Evolutionary conservation across 2,888 invertebrate genomes (phyloP).

Genomic region (Temnothorax rugatulus): DNA sequence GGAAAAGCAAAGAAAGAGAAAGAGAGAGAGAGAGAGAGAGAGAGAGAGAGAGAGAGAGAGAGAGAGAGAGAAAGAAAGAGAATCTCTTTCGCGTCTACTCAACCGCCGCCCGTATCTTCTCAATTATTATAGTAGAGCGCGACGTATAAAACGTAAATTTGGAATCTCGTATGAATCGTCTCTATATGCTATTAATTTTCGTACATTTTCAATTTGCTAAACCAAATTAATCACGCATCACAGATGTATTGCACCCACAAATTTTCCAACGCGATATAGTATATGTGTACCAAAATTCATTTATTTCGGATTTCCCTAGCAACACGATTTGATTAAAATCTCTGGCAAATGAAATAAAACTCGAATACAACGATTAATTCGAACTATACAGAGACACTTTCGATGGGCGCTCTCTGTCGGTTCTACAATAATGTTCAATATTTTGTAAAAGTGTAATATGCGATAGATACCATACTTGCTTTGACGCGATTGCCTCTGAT

Average conservation of each 20-base stretch:
- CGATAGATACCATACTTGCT: slow-evolving; percentile 2
- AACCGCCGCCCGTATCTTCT: slow-evolving; percentile 42
- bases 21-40: too few relatives aligned
- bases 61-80: background rate
- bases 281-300: background rate
- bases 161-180: background rate
- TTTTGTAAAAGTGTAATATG: slow-evolving; percentile 30
- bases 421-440: slow-evolving; percentile 8
- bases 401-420: background rate
- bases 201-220: slow-evolving; percentile 28
- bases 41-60: too few relatives aligned
- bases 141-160: slow-evolving; percentile 30
- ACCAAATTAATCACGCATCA: slow-evolving; percentile 21
- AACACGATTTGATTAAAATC: slow-evolving; percentile 23
- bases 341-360: slow-evolving; percentile 18
- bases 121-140: slow-evolving; percentile 30
- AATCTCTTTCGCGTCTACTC: slow-evolving; percentile 35
- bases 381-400: background rate
- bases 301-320: background rate
- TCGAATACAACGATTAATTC: slow-evolving; percentile 12
- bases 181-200: background rate
- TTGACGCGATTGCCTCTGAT: slow-evolving; percentile 6
- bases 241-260: background rate
- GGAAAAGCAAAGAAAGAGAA: background rate
- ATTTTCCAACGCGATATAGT: background rate